Conservation (phyloP, 2,113 vertebrate species). For the Scatophagus argus region DNA sequence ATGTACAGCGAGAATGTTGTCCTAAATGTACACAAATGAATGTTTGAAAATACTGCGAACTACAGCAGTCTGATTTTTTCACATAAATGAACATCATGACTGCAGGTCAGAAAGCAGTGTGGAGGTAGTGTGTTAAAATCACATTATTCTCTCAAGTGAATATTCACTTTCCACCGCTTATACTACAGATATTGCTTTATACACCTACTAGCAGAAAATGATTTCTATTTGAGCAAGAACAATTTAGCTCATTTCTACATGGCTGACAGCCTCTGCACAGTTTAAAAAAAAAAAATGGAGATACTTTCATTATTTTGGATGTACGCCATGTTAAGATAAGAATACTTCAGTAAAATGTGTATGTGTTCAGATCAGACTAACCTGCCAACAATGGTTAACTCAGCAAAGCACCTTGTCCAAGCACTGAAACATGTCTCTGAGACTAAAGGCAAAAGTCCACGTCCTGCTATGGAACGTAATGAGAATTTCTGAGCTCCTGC, state of each 20-base stretch:
- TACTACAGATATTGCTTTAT: too few relatives aligned
- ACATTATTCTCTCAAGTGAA: too few relatives aligned
- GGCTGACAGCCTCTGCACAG: too few relatives aligned
- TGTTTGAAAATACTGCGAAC: too few relatives aligned
- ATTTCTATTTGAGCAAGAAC: too few relatives aligned
- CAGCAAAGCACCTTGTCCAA: background rate
- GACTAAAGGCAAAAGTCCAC: background rate
- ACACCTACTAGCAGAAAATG: too few relatives aligned
- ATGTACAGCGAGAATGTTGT: too few relatives aligned
- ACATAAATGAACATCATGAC: background rate
- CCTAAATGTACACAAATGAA: too few relatives aligned
- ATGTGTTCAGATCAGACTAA: background rate
- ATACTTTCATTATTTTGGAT: background rate
- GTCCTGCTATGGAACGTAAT: background rate
- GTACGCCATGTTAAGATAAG: background rate
- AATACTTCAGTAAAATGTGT: background rate
- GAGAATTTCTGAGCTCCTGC: background rate
- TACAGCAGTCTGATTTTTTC: too few relatives aligned
- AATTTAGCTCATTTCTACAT: too few relatives aligned
- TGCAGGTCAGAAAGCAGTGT: background rate
- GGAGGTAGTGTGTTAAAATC: background rate
- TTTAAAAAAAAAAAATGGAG: background rate
- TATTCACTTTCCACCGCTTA: too few relatives aligned
- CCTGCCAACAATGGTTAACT: background rate
- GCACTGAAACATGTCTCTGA: background rate